Base-by-base conservation (phyloP, 2,888 invertebrate species). In the Ypsolopha sequella region DNA sequence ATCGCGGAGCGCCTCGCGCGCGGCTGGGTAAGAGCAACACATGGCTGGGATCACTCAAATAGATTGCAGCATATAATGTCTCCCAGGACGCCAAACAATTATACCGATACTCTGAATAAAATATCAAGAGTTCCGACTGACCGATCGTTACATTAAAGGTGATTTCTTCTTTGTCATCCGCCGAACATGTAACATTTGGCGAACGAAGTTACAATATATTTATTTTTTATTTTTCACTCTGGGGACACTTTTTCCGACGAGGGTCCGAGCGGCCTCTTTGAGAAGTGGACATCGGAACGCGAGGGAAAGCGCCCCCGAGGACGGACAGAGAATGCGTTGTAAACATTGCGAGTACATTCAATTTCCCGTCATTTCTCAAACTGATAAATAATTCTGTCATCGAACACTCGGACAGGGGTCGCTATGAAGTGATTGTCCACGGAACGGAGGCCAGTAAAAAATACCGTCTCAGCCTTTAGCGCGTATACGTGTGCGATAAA, bases 341-440 rank as follows among this genome's bases (percentile, higher is more conserved):
- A 86, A 87, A 87, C 87, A 87, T 87, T 77, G 87, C 84, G 84
- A 87, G 80, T 87, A 87, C 87, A 87, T 87, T 87, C 87, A 87
- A 87, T 87, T 87, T 87, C 86, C 82, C 82, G 87, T 87, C 87
- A 87, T 87, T 87, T 87, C 87, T 87, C 87, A 87, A 86, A 85
- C 87, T 87, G 87, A 87, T 87, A 87, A 87, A 87, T 87, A 87
- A 87, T 87, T 87, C 87, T 85, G 86, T 87, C 85, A 84, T 85
- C 85, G 86, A 79, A 79, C 75, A 76, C 74, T 85, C 79, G 86
- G 85, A 84, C 86, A 84, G 82, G 85, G 84, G 86, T 85, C 80
- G 77, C 76, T 85, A 85, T 85, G 85, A 86, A 86, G 84, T 82
- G 85, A 85, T 85, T 84, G 82, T 77, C 81, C 84, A 76, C 80